Evolutionary conservation across 2,888 invertebrate genomes (phyloP).

Genomic region (Seladonia tumulorum): DNA sequence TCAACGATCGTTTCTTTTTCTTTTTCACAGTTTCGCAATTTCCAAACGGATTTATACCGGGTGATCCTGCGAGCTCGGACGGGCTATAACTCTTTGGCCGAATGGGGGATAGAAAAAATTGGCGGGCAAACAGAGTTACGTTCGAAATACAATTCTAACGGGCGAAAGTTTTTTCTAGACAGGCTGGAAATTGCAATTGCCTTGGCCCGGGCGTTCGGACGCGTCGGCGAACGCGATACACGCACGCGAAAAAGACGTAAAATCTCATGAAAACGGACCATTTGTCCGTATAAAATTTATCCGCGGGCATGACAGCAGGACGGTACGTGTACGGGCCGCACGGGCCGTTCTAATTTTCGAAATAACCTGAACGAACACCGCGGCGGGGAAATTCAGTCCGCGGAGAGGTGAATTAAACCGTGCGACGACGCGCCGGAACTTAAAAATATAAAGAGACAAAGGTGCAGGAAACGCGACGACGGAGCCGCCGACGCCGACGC

Average conservation of each 20-base stretch:
- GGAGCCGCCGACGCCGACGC: neutral
- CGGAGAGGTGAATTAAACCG: slow-evolving; percentile 4
- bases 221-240: neutral
- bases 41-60: slow-evolving; percentile 20
- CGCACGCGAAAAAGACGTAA: neutral
- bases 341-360: slow-evolving; percentile 2
- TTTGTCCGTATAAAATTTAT: neutral
- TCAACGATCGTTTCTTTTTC: neutral
- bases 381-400: neutral
- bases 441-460: slow-evolving; percentile 14
- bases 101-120: slow-evolving; percentile 9
- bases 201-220: neutral
- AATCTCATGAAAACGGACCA: neutral
- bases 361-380: slow-evolving; percentile 1
- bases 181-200: neutral
- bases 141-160: slow-evolving; percentile 18
- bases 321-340: neutral
- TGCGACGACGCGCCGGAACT: neutral
- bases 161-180: neutral
- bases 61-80: slow-evolving; percentile 2
- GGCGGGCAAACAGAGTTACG: slow-evolving; percentile 16
- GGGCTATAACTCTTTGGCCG: slow-evolving; percentile 11
- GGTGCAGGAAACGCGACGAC: neutral
- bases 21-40: slow-evolving; percentile 1
- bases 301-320: neutral